phyloP scores from a whole-genome alignment of 2,113 vertebrate genomes.

The Cettia cetti region DNA sequence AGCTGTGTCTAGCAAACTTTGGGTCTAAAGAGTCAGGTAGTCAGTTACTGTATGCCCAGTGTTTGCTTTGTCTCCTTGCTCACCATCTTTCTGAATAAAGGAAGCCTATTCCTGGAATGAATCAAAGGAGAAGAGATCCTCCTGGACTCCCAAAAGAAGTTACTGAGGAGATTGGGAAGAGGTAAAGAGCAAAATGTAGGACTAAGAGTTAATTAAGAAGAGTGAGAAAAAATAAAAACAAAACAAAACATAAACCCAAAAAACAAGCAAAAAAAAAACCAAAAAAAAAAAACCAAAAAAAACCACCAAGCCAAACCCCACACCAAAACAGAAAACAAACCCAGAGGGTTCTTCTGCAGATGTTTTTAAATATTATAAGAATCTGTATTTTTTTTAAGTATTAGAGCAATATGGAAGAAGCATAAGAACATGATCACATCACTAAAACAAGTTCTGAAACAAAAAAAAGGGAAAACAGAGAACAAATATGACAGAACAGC shows the following conservation, averaged over 20 bases:
- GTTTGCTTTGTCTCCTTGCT: background rate
- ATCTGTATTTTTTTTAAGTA: background rate
- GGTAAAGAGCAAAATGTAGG: background rate
- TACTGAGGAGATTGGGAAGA: background rate
- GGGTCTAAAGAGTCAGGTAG: background rate
- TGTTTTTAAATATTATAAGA: background rate
- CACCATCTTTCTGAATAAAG: background rate
- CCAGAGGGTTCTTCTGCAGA: background rate
- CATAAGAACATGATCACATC: background rate
- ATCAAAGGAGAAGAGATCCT: background rate
- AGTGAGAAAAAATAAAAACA: background rate
- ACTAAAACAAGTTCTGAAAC: background rate
- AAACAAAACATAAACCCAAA: too few species aligned
- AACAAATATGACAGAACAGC: background rate
- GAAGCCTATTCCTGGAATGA: background rate
- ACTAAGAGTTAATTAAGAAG: background rate
- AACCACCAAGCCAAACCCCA: too few species aligned
- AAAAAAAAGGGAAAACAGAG: background rate
- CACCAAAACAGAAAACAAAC: background rate
- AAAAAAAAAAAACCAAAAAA: background rate
- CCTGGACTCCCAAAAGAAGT: background rate
- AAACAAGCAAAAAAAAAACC: too few species aligned
- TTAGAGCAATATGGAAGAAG: background rate
- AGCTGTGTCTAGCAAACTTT: accelerated
- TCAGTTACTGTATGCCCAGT: background rate